Evolutionary conservation across 2,113 vertebrate genomes (phyloP).

Genomic region (Archocentrus centrarchus): DNA sequence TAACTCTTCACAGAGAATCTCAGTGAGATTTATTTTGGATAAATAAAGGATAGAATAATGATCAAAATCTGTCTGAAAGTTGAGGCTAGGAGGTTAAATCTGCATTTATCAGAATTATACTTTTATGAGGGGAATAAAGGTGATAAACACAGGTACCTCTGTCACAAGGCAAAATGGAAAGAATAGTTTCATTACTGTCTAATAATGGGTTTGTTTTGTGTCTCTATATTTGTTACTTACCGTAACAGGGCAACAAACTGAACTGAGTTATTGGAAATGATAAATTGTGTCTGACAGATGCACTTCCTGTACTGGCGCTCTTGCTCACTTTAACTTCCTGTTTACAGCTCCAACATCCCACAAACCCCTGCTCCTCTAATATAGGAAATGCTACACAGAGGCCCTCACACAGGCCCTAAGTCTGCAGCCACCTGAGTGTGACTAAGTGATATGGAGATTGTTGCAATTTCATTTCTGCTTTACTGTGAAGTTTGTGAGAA

Average conservation of each 20-base stretch:
- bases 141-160: background rate
- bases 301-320: conserved; percentile 57
- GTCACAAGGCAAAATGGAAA: background rate
- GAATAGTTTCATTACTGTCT: background rate
- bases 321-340: conserved; percentile 61
- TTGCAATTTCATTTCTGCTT: conserved; percentile 13
- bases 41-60: background rate
- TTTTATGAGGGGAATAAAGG: background rate
- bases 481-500: background rate
- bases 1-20: background rate
- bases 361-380: conserved; percentile 48
- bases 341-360: conserved; percentile 62
- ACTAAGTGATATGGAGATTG: background rate
- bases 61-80: too few relatives aligned
- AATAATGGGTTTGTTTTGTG: background rate
- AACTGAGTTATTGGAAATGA: conserved; percentile 64
- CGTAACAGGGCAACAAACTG: conserved; percentile 28
- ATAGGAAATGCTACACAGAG: conserved; percentile 37
- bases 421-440: conserved; percentile 1
- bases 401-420: background rate
- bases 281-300: conserved; percentile 44
- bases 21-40: background rate
- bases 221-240: conserved; percentile 9
- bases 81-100: background rate
- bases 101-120: background rate